Evolutionary conservation across 2,797 vertebrate genomes (phyloP).

Genomic region (Etheostoma perlongum): DNA sequence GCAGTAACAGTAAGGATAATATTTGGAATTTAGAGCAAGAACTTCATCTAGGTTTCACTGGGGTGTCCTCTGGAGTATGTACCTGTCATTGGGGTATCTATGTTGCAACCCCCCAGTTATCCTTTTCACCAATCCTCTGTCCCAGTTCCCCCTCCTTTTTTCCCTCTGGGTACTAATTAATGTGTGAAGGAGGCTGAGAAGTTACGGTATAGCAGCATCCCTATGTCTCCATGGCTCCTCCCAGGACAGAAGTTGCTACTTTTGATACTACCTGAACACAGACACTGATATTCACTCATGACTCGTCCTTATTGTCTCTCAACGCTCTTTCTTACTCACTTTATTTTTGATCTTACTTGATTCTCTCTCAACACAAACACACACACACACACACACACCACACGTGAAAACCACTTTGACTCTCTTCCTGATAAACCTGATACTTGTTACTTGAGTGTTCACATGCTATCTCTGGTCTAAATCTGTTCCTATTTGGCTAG

Average conservation of each 20-base stretch:
- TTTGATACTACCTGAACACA: constrained; percentile 54
- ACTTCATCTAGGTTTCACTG: constrained; percentile 32
- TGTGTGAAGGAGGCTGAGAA: constrained; percentile 64
- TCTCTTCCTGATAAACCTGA: constrained; percentile 2
- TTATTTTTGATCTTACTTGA: constrained; percentile 11
- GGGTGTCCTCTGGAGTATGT: constrained; percentile 54
- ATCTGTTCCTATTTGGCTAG: not conserved
- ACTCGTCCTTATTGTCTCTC: constrained; percentile 1
- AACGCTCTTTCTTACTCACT: constrained; percentile 2
- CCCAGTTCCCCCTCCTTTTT: constrained; percentile 49
- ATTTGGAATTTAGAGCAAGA: constrained; percentile 27
- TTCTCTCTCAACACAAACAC: constrained; percentile 3
- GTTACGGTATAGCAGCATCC: constrained; percentile 38
- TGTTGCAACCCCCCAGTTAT: constrained; percentile 50
- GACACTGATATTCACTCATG: constrained; percentile 17
- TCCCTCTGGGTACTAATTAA: constrained; percentile 84
- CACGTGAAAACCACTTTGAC: not conserved
- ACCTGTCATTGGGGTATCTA: constrained; percentile 57
- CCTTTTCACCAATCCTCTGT: constrained; percentile 33
- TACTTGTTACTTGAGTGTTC: constrained; percentile 4
- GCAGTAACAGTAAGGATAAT: constrained; percentile 20
- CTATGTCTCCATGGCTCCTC: constrained; percentile 63
- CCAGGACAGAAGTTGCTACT: constrained; percentile 52
- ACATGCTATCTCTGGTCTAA: not conserved
- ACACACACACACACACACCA: too few species aligned